phyloP scores from a whole-genome alignment of 2,113 vertebrate genomes.

The Psilopsiagon aymara region DNA sequence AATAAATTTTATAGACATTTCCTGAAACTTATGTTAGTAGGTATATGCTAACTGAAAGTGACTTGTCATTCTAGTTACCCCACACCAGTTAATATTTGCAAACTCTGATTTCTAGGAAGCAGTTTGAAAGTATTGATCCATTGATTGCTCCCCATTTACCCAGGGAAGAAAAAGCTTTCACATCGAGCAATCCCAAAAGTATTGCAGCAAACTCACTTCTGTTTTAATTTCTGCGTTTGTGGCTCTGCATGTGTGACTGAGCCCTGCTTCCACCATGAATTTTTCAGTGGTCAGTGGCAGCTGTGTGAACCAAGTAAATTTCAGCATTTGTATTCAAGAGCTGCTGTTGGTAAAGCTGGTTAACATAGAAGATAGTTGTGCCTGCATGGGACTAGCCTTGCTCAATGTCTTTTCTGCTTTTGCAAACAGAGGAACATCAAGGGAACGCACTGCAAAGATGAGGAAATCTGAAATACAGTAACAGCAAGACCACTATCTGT shows the following conservation, averaged over 20 bases:
- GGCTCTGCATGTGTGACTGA: not conserved
- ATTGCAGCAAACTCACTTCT: not conserved
- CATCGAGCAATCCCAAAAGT: not conserved
- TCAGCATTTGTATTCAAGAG: not conserved
- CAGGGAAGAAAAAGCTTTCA: not conserved
- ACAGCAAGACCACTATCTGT: not conserved
- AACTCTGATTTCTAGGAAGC: not conserved
- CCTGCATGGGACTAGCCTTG: rapidly evolving
- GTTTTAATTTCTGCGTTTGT: not conserved
- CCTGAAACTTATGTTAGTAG: not conserved
- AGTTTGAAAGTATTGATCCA: not conserved
- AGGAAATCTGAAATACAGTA: not conserved
- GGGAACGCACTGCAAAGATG: not conserved
- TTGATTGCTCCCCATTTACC: not conserved
- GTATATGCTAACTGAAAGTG: not conserved
- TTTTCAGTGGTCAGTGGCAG: not conserved
- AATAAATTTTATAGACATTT: not conserved
- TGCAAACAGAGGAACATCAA: not conserved
- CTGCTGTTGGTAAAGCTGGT: not conserved
- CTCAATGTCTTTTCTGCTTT: not conserved
- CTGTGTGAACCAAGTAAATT: not conserved
- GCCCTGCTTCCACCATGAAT: not conserved
- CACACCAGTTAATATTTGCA: not conserved
- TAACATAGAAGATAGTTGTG: not conserved
- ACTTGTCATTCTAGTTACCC: not conserved